Evolutionary conservation across 2,113 vertebrate genomes (phyloP).

Genomic region (Mobula hypostoma): DNA sequence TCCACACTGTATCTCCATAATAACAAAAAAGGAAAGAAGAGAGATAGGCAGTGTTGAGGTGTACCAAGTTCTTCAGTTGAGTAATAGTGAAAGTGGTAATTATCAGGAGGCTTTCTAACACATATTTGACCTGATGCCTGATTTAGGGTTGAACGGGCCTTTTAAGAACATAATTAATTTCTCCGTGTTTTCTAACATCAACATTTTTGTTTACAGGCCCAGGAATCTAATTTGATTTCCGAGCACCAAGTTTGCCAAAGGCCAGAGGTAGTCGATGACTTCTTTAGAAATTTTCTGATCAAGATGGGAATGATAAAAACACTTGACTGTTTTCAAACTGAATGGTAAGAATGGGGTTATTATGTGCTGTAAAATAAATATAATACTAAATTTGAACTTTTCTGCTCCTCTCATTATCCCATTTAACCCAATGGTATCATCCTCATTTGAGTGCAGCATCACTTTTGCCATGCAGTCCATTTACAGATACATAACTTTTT

Average conservation of each 20-base stretch:
- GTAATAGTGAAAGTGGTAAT: background rate
- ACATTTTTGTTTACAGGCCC: conserved; percentile 52
- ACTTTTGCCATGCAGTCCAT: background rate
- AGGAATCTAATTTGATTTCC: conserved; percentile 42
- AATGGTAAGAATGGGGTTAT: conserved; percentile 64
- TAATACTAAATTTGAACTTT: background rate
- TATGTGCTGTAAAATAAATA: background rate
- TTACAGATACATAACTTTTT: background rate
- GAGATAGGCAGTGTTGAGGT: background rate
- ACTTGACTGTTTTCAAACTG: conserved; percentile 77
- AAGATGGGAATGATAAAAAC: conserved; percentile 77
- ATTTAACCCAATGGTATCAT: too few relatives aligned
- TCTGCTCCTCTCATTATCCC: background rate
- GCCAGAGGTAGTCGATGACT: conserved; percentile 68
- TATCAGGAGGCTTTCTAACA: background rate
- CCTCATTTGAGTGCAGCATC: background rate
- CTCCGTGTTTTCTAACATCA: background rate
- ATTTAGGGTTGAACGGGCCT: background rate
- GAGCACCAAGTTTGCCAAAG: conserved; percentile 41
- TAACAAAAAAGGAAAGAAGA: too few relatives aligned
- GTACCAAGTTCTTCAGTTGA: background rate
- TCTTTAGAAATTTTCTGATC: conserved; percentile 78
- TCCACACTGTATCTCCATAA: too few relatives aligned
- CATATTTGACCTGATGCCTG: background rate
- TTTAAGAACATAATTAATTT: background rate